A percentile compares a stretch with the other conserved stretches of the same genome.
Evolutionary conservation across 1,140 invertebrate species (phyloP).

Genomic region (Megalopta genalis): DNA sequence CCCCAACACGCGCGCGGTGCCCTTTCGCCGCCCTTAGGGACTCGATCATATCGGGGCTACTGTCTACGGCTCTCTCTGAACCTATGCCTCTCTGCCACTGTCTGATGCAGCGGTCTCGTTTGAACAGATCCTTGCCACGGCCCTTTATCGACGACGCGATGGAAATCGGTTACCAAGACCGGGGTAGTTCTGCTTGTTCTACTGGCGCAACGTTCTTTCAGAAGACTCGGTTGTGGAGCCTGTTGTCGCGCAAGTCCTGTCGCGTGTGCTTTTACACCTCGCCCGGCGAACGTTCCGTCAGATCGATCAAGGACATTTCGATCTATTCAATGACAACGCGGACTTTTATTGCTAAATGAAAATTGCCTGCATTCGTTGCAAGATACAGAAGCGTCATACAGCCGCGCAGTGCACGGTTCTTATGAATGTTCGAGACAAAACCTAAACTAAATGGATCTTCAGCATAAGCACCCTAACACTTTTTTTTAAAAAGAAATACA

Average conservation of each 20-base stretch:
- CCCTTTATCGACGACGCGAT: background rate
- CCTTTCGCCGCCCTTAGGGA: slow-evolving; percentile 26
- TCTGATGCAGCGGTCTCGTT: background rate
- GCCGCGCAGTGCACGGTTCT: too few relatives aligned
- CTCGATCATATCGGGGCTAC: slow-evolving; percentile 50
- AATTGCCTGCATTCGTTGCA: too few relatives aligned
- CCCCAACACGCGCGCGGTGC: background rate
- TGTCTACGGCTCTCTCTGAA: slow-evolving; percentile 21
- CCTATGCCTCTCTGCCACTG: background rate
- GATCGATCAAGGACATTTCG: too few relatives aligned
- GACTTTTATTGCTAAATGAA: too few relatives aligned
- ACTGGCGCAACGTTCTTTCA: background rate
- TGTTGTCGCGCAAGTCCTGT: background rate
- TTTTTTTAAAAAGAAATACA: too few relatives aligned
- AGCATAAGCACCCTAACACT: too few relatives aligned
- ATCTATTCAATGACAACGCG: too few relatives aligned
- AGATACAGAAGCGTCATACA: too few relatives aligned
- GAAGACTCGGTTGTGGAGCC: background rate
- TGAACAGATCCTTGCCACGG: background rate
- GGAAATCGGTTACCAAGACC: background rate
- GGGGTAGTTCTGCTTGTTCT: background rate
- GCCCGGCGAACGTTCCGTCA: too few relatives aligned
- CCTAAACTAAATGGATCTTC: too few relatives aligned
- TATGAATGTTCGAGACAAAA: too few relatives aligned
- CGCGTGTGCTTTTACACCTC: too few relatives aligned